Conservation (phyloP, 2,888 invertebrate genomes). For the Stictocephala bisonia region DNA sequence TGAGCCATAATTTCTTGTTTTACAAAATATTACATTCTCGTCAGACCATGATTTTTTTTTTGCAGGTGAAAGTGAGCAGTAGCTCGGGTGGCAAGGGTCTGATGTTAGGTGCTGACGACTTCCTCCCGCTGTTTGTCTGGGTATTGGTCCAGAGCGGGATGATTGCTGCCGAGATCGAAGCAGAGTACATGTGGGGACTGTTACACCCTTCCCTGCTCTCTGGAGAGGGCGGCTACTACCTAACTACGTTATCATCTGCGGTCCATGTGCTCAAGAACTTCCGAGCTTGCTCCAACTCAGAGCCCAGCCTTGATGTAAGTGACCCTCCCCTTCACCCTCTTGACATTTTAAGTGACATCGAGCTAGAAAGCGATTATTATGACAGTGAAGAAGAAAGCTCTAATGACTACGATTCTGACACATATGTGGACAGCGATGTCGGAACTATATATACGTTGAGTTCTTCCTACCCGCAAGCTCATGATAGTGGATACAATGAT, state of each 20-base stretch:
- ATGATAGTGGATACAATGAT: too few relatives aligned
- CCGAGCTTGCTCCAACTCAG: slow-evolving; percentile 62
- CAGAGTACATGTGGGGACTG: slow-evolving; percentile 94
- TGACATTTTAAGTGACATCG: slow-evolving; percentile 7
- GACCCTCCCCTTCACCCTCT: neutral
- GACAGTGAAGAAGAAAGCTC: neutral
- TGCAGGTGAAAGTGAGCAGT: slow-evolving; percentile 77
- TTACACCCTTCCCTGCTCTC: slow-evolving; percentile 90
- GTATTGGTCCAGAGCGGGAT: slow-evolving; percentile 90
- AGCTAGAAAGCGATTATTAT: neutral
- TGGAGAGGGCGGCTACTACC: slow-evolving; percentile 95
- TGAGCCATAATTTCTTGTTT: too few relatives aligned
- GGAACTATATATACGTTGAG: too few relatives aligned
- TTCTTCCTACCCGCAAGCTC: too few relatives aligned
- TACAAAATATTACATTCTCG: too few relatives aligned
- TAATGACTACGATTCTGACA: too few relatives aligned
- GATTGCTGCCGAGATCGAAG: slow-evolving; percentile 93
- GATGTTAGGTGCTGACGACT: slow-evolving; percentile 85
- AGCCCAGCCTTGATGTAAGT: slow-evolving; percentile 65
- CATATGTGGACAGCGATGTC: too few relatives aligned
- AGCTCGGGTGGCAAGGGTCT: slow-evolving; percentile 66
- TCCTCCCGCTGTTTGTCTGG: slow-evolving; percentile 92
- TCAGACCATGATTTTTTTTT: too few relatives aligned
- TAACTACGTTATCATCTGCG: slow-evolving; percentile 93
- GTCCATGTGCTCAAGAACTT: slow-evolving; percentile 87